Evolutionary conservation across 2,888 invertebrate species (phyloP).

Genomic region (Drosophila anomelani): DNA sequence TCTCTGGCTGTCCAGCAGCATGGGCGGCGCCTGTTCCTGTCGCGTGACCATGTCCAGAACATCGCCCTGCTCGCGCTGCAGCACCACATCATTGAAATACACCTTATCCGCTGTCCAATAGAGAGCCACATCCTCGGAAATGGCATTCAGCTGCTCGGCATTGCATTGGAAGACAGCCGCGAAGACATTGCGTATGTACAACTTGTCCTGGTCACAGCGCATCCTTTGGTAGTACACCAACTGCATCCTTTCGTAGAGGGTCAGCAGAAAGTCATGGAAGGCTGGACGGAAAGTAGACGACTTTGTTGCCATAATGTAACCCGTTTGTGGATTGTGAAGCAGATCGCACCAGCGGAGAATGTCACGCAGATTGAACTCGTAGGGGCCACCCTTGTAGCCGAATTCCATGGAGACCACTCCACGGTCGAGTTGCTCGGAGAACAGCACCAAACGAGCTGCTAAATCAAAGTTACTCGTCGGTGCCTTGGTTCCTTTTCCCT

Average conservation of each 20-base stretch:
- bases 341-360: slow-evolving; percentile 96
- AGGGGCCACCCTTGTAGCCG: slow-evolving; percentile 94
- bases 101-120: slow-evolving; percentile 87
- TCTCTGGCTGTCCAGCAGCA: slow-evolving; percentile 87
- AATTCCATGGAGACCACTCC: slow-evolving; percentile 89
- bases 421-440: slow-evolving; percentile 89
- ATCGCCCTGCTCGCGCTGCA: slow-evolving; percentile 84
- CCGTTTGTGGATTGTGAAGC: slow-evolving; percentile 85
- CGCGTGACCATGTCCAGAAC: slow-evolving; percentile 69
- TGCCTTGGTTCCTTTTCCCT: background rate
- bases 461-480: slow-evolving; percentile 83
- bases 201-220: slow-evolving; percentile 91
- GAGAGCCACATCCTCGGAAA: slow-evolving; percentile 86
- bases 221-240: slow-evolving; percentile 95
- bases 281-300: slow-evolving; percentile 47
- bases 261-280: slow-evolving; percentile 75
- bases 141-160: slow-evolving; percentile 74
- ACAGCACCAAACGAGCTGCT: slow-evolving; percentile 90
- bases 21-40: slow-evolving; percentile 82
- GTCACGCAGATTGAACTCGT: slow-evolving; percentile 99
- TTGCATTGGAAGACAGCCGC: slow-evolving; percentile 85
- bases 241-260: slow-evolving; percentile 86
- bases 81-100: slow-evolving; percentile 88
- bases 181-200: slow-evolving; percentile 87
- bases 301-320: slow-evolving; percentile 62